Conservation (phyloP, 2,888 invertebrate species). For the Rhorus exstirpatorius region DNA sequence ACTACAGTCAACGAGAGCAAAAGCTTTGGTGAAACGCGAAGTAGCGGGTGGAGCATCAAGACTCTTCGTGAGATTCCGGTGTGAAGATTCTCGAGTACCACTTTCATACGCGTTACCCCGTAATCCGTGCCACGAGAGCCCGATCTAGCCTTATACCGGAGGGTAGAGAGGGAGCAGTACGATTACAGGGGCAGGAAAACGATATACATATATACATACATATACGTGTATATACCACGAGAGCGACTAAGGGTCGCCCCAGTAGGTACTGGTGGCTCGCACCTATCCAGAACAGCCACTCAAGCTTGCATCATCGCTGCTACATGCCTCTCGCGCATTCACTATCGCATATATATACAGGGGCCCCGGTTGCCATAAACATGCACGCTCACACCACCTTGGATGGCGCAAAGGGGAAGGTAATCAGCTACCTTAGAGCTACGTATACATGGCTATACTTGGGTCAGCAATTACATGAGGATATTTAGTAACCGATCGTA, state of each 20-base stretch:
- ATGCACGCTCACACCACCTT: not conserved
- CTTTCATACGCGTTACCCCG: constrained; percentile 56
- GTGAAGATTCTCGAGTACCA: constrained; percentile 50
- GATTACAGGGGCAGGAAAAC: constrained; percentile 18
- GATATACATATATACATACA: not conserved
- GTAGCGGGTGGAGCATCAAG: constrained; percentile 16
- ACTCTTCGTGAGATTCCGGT: constrained; percentile 43
- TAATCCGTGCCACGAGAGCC: constrained; percentile 51
- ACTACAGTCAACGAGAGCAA: constrained; percentile 13
- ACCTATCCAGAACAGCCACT: constrained; percentile 42
- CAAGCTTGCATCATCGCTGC: constrained; percentile 50
- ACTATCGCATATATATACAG: constrained; percentile 7
- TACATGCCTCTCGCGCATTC: constrained; percentile 3
- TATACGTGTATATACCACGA: constrained; percentile 7
- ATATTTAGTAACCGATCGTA: not conserved
- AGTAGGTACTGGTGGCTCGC: constrained; percentile 50
- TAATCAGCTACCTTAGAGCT: not conserved
- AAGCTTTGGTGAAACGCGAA: constrained; percentile 1
- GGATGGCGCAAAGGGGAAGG: not conserved
- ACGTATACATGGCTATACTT: no score
- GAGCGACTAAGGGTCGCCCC: constrained; percentile 50
- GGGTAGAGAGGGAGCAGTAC: constrained; percentile 21
- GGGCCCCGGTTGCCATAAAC: constrained; percentile 35
- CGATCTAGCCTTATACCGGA: constrained; percentile 10
- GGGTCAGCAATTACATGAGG: not conserved